Base-by-base conservation (phyloP, 64 coral and sea anemone species). In the Montipora sp. region DNA sequence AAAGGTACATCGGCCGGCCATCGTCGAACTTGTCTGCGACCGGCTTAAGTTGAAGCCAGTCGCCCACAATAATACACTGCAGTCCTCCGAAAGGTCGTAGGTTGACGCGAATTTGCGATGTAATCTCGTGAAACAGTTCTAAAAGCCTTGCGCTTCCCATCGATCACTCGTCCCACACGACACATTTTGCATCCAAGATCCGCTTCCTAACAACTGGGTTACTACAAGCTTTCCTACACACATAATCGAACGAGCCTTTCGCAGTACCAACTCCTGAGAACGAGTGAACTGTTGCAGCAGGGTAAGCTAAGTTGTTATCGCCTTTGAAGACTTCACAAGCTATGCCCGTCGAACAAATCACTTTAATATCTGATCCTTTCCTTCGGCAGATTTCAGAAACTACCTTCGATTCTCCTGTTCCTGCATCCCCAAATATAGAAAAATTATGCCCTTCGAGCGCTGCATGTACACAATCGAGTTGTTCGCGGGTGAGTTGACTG, bases 151-250 rank as follows among this genome's bases (percentile, higher is more conserved):
- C 75, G 59, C 92, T 93, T 3, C 75, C 77, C 92, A 93, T 88
- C 5, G 92, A 93, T 19, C 92, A 93, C 50, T 86, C 92, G 60
- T 93, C 92, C 92, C 92, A 93, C 11, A 93, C 77, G 3, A 93
- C 44, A 58, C 82, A 93, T n/a, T 87, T 67, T 47, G 69, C 49
- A 20, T 73, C 43, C 46, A 59, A 13, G 7, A 88, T 1, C 16
- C 85, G 5, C 14, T 75, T 88, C n/a, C 69, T 36, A 11, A 88
- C 48, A 2, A 49, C 48, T 6, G 14, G 36, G 19, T 88, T 80
- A 23, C 67, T 87, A 6, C 11, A 44, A 47, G 83, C 69, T 12
- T 80, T 93, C 47, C 79, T 24, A 23, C 87, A 74, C 8, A 93
- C 8, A 7, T 24, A 27, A 47, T 51, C 11, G 14, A 87, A 78